Evolutionary conservation across 2,888 invertebrate species (phyloP), one percentile per base, ranked within the genome.

Genomic region (Drosophila kokeensis): DNA sequence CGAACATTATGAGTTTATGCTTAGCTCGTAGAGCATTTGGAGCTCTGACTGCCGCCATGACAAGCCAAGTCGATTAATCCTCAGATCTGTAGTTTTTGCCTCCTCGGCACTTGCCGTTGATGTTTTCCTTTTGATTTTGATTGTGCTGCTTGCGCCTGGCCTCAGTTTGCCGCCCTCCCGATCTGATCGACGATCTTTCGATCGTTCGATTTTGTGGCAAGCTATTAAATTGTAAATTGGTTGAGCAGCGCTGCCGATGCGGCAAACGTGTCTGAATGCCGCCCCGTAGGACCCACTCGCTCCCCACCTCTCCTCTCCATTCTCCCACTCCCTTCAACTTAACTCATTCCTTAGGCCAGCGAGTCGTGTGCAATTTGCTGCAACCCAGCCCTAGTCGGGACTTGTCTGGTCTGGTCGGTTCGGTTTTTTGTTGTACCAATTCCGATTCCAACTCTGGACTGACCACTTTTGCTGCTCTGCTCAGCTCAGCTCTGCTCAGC

Each of bases 151-250:
- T 48, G 48, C 52, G 55, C 53, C 53, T 21, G 30, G 29, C 40
- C 21, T 29, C 68, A 24, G 38, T 8, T 36, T 18, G 45, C 13
- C 52, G 62, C 8, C 27, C n/a, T 7, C 27, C 49, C 27, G 29
- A 50, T 42, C 30, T 40, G 55, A 57, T 57, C 57, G 61, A 5
- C 53, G 57, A 66, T 68, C 72, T 53, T 60, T 27, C 71, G 79
- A 86, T 89, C 89, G 87, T 87, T 89, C 87, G 87, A 82, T 87
- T 89, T 81, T 83, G 88, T 80, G 76, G 87, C 83, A 76, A 69
- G 83, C 87, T 89, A 87, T 87, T 87, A 87, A 89, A 87, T 87
- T 87, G 87, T 89, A 87, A 89, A 87, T 89, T 87, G 88, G 75
- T 76, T 68, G 76, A 58, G 87, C 85, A 83, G 87, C 89, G 87